Base-by-base conservation (phyloP, 2,888 invertebrate genomes). In the Hirtodrosophila cameraria region DNA sequence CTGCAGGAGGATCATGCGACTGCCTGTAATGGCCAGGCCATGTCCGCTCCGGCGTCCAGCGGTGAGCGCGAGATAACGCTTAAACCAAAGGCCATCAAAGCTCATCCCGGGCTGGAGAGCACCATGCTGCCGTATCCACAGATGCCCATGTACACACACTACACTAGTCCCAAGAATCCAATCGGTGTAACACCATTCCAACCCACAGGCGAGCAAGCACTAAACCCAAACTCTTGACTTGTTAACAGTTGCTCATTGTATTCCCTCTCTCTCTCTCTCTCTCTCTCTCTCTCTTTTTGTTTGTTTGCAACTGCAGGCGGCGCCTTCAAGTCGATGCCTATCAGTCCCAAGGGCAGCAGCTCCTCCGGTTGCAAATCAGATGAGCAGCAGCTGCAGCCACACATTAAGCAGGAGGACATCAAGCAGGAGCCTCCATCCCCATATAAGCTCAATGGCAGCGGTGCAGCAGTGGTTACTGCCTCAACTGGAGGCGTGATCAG, bases 81-180 rank as follows among this genome's bases (percentile, higher is more conserved):
- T 81, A 93, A 97, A 74, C 97, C 97, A 20, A 97, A 97, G 90
- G 96, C 97, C 13, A 97, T 97, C 64, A 97, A 97, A 92, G 95
- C 95, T 33, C 88, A 90, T 70, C 90, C 93, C 69, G 92, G 92
- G 55, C 91, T 92, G 55, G 94, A 94, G 83, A 92, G 90, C 68
- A 88, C 80, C 60, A 88, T 89, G 66, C 79, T 90, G 54, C 88
- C 79, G 52, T 91, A 90, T 71, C 88, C 90, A 46, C 90, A 90
- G 73, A 88, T 89, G 73, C 85, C 90, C 58, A 86, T 93, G 71
- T 92, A 92, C 70, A 93, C 93, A 61, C 87, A 84, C 78, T 94
- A 94, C 88, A 93, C 92, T 80, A 94, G 94, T 71, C 94, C 94
- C 49, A 93, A 94, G 45, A 96, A 96, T 92, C 96, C 96, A 13